phyloP scores from a whole-genome alignment of 1,140 invertebrate genomes.

The Hetaerina americana region DNA sequence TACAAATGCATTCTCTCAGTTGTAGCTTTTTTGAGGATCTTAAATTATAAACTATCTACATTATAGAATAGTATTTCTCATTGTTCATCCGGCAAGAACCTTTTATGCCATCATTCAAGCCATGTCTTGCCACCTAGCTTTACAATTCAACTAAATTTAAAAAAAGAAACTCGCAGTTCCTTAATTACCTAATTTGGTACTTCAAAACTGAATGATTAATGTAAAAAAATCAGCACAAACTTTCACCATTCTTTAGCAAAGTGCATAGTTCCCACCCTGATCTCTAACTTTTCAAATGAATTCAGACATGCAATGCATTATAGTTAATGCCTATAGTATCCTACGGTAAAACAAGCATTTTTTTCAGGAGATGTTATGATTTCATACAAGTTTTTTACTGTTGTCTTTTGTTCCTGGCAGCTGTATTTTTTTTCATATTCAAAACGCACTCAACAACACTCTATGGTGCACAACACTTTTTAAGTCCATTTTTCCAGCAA shows the following conservation, averaged over 20 bases:
- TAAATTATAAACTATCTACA: conserved; percentile 1
- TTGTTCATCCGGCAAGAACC: not conserved
- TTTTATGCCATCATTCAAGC: not conserved
- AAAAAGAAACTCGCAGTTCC: not conserved
- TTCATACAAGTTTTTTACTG: not conserved
- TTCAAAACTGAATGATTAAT: not conserved
- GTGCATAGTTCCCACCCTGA: not conserved
- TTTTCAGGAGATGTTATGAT: not conserved
- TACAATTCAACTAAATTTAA: not conserved
- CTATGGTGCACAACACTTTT: not conserved
- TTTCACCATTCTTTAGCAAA: not conserved
- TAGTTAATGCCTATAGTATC: not conserved
- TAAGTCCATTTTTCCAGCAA: not conserved
- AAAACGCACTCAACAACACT: not conserved
- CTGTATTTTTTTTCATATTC: not conserved
- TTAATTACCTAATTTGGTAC: not conserved
- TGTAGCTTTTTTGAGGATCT: not conserved
- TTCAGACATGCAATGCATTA: not conserved
- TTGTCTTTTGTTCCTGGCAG: not conserved
- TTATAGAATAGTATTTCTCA: not conserved
- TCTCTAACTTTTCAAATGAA: not conserved
- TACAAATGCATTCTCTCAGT: not conserved
- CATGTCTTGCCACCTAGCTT: not conserved
- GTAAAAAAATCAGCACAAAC: not conserved
- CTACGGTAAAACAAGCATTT: not conserved